phyloP scores from a whole-genome alignment of 2,888 invertebrate species.

The Athalia rosae region DNA sequence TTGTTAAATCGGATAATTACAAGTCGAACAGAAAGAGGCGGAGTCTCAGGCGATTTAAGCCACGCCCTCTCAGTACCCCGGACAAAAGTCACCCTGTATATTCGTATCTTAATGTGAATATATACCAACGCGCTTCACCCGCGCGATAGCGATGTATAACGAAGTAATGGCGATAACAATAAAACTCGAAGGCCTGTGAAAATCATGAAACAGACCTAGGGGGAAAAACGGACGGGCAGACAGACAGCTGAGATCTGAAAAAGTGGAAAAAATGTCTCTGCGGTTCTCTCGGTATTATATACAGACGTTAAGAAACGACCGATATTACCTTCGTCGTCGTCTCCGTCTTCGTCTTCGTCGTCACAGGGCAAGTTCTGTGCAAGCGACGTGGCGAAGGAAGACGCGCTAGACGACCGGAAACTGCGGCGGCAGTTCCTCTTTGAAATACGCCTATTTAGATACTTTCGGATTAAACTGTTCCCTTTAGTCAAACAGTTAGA shows the following conservation, averaged over 20 bases:
- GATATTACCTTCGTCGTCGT: too few relatives aligned
- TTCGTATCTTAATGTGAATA: too few relatives aligned
- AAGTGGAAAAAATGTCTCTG: constrained; percentile 39
- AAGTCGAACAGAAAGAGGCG: too few relatives aligned
- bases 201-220: too few relatives aligned
- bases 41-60: too few relatives aligned
- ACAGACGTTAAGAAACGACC: constrained; percentile 48
- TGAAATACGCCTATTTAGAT: constrained; percentile 50
- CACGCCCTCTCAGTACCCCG: too few relatives aligned
- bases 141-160: constrained; percentile 48
- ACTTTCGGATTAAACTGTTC: constrained; percentile 24
- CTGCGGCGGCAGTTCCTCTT: constrained; percentile 56
- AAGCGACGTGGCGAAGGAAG: too few relatives aligned
- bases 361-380: too few relatives aligned
- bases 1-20: too few relatives aligned
- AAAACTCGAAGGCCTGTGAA: neutral
- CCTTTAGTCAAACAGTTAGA: neutral
- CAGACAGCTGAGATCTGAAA: constrained; percentile 43
- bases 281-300: constrained; percentile 11
- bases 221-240: neutral
- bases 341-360: too few relatives aligned
- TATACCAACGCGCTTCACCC: neutral
- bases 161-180: constrained; percentile 47
- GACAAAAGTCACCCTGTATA: too few relatives aligned
- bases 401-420: constrained; percentile 59